Evolutionary conservation across 2,888 invertebrate genomes (phyloP).

Genomic region (Drosophila kuntzei): DNA sequence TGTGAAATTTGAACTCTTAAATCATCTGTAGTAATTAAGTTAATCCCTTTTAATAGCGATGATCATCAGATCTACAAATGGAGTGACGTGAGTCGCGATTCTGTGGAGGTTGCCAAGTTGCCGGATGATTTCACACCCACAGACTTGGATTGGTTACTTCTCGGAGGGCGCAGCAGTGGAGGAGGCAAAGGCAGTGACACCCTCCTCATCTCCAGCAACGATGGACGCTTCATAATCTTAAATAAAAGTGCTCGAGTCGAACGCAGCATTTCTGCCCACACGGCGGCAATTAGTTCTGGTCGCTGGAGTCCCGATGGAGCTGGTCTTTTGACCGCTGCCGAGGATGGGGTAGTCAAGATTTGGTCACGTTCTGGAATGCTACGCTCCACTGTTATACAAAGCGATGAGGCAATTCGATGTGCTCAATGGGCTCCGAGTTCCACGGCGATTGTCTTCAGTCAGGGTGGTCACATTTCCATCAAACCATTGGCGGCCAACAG

Average conservation of each 20-base stretch:
- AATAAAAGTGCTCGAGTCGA: constrained; percentile 96
- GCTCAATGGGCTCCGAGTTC: constrained; percentile 93
- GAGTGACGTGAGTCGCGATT: constrained; percentile 93
- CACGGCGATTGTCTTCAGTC: constrained; percentile 89
- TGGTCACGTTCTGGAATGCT: constrained; percentile 99
- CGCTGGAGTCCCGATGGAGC: constrained; percentile 98
- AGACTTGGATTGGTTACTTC: constrained; percentile 93
- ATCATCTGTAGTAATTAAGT: neutral
- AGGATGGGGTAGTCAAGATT: constrained; percentile 98
- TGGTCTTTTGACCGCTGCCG: constrained; percentile 96
- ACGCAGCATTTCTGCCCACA: constrained; percentile 96
- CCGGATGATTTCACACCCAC: constrained; percentile 94
- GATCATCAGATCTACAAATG: constrained; percentile 96
- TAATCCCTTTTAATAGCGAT: constrained; percentile 88
- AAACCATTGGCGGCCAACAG: constrained; percentile 91
- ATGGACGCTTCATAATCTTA: constrained; percentile 95
- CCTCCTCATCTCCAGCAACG: constrained; percentile 93
- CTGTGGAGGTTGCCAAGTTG: constrained; percentile 91
- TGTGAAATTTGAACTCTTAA: constrained; percentile 80
- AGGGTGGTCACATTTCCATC: constrained; percentile 89
- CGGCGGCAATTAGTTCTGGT: constrained; percentile 94
- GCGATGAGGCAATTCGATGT: constrained; percentile 93
- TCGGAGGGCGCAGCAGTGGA: constrained; percentile 83
- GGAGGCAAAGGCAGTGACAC: constrained; percentile 88
- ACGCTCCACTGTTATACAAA: constrained; percentile 94